These are phyloP conservation scores for Melinaea menophilus DNA, from an alignment of 2,888 invertebrate genomes.

Conservation along the genomic window DNA sequence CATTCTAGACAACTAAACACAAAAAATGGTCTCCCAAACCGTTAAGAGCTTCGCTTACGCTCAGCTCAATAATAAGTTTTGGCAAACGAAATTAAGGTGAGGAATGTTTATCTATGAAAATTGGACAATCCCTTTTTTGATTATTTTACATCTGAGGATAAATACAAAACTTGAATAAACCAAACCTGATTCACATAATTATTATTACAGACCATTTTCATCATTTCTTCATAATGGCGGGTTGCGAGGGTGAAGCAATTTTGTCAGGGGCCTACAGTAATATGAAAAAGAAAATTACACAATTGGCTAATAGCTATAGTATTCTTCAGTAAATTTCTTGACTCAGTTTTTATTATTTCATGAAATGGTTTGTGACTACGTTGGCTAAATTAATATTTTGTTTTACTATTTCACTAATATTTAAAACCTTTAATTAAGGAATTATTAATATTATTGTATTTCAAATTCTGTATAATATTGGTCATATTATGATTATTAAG, in stretches of 20 bases:
- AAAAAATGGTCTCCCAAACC: no score
- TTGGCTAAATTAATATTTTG: background rate
- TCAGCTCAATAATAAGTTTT: no score
- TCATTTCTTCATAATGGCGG: slow-evolving; percentile 63
- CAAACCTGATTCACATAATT: slow-evolving; percentile 33
- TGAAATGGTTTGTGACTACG: background rate
- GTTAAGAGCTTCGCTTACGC: no score
- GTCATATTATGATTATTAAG: no score
- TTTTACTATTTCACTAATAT: background rate
- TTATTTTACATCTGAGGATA: slow-evolving; percentile 4
- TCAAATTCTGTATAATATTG: no score
- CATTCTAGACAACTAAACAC: no score
- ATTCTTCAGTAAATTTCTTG: slow-evolving; percentile 69
- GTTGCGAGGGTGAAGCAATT: slow-evolving; percentile 68
- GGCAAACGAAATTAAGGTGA: background rate
- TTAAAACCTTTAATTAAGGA: background rate
- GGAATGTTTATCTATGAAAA: slow-evolving; percentile 1
- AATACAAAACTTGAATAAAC: slow-evolving; percentile 20
- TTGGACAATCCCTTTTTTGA: slow-evolving; percentile 1
- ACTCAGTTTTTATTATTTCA: slow-evolving; percentile 48
- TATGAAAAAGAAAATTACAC: slow-evolving; percentile 74
- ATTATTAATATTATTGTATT: no score
- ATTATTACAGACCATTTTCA: slow-evolving; percentile 53
- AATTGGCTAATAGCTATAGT: slow-evolving; percentile 71
- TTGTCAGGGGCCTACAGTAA: slow-evolving; percentile 63